A percentile compares a stretch with the other conserved stretches of the same genome.
Conservation (phyloP, 2,797 vertebrate species). For the Iguana delicatissima region DNA sequence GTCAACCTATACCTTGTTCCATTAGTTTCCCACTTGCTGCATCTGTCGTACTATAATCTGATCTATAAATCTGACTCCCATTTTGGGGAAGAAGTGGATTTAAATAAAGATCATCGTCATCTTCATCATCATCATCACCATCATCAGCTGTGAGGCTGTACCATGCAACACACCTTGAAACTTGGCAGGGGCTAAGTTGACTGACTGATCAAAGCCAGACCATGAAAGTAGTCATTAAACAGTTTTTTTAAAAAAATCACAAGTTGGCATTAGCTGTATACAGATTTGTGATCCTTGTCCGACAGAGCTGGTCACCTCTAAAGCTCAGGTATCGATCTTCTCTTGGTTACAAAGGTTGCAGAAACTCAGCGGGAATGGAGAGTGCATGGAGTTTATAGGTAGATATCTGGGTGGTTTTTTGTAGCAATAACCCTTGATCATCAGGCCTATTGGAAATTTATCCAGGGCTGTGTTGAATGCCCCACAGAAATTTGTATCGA, state of each 20-base stretch:
- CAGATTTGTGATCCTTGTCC: background rate
- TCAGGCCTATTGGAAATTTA: conserved; percentile 38
- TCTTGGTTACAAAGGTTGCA: background rate
- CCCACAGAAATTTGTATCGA: conserved; percentile 61
- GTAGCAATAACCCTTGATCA: conserved; percentile 17
- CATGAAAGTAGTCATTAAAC: no score
- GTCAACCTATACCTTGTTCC: no score
- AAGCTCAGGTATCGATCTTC: background rate
- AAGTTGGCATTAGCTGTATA: rapidly evolving
- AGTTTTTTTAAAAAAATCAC: background rate
- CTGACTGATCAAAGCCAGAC: no score
- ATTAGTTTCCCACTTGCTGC: no score
- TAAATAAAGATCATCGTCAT: no score
- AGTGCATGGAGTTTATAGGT: background rate
- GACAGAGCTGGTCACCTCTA: rapidly evolving
- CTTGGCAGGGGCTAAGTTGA: no score
- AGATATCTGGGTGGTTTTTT: background rate
- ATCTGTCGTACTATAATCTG: no score
- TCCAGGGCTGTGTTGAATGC: conserved; percentile 30
- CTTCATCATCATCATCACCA: no score
- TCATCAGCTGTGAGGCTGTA: no score
- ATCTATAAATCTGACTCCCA: no score
- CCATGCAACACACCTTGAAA: no score
- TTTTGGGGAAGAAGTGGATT: no score
- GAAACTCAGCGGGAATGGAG: background rate